phyloP scores from a whole-genome alignment of 2,113 vertebrate genomes.

The Boleophthalmus pectinirostris region DNA sequence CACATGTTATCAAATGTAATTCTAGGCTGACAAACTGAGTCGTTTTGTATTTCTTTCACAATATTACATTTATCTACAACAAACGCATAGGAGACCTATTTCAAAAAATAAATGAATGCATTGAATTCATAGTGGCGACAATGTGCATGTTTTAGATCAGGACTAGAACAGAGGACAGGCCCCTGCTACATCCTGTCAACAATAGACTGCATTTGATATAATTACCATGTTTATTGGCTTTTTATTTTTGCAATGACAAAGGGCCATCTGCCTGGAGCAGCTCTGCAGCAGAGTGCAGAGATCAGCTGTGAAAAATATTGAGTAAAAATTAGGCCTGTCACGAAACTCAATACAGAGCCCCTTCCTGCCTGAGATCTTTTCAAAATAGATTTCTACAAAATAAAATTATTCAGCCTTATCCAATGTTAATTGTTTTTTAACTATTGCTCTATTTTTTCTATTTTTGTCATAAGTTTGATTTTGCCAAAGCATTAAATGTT shows the following conservation, averaged over 20 bases:
- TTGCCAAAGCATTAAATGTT: background rate
- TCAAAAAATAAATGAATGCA: background rate
- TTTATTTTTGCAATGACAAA: slow-evolving; percentile 79
- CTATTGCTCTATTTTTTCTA: no score
- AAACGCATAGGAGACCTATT: background rate
- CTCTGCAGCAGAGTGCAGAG: slow-evolving; percentile 60
- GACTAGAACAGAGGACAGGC: slow-evolving; percentile 47
- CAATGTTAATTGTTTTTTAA: background rate
- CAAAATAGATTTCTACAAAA: background rate
- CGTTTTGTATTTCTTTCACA: background rate
- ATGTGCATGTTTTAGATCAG: slow-evolving; percentile 29
- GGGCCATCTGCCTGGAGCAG: slow-evolving; percentile 77
- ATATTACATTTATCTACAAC: background rate
- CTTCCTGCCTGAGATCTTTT: background rate
- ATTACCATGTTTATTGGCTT: slow-evolving; percentile 87
- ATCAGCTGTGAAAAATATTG: slow-evolving; percentile 69
- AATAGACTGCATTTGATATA: slow-evolving; percentile 72
- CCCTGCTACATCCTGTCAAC: slow-evolving; percentile 59
- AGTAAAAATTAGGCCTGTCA: slow-evolving; percentile 53
- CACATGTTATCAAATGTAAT: slow-evolving; percentile 52
- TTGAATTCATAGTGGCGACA: background rate
- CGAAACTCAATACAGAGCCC: slow-evolving; percentile 35
- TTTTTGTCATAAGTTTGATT: background rate
- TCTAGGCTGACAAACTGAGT: slow-evolving; percentile 11
- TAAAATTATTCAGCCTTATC: background rate